Percentiles rank a stretch among this genome's conserved stretches.
phyloP scores from a whole-genome alignment of 2,113 vertebrate genomes.

The Triplophysa tibetana region DNA sequence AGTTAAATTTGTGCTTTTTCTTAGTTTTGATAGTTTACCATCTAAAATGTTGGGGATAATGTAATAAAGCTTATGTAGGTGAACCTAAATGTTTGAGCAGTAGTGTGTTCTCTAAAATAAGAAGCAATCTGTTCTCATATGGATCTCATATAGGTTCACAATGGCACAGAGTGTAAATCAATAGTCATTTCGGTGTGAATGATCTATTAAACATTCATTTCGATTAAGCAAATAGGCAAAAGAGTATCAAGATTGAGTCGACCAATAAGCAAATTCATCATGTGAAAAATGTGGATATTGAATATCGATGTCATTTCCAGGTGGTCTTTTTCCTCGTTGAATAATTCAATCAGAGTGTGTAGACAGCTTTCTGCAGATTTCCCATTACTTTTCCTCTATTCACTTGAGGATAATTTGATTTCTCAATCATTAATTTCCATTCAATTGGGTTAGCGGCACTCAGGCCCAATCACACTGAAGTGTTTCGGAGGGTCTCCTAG shows the following conservation, averaged over 20 bases:
- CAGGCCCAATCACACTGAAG: constrained; percentile 24
- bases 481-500: constrained; percentile 21
- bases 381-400: constrained; percentile 19
- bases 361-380: constrained; percentile 22
- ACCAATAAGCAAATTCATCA: neutral
- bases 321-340: neutral
- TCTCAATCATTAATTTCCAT: constrained; percentile 33
- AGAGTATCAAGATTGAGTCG: neutral
- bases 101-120: too few species aligned
- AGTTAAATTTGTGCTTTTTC: too few species aligned
- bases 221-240: neutral
- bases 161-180: too few species aligned
- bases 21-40: too few species aligned
- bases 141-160: too few species aligned
- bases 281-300: constrained; percentile 13
- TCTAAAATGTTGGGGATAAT: too few species aligned
- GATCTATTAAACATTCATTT: neutral
- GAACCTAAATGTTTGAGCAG: too few species aligned
- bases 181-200: too few species aligned
- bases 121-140: too few species aligned
- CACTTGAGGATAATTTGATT: constrained; percentile 29
- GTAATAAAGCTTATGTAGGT: too few species aligned
- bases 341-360: constrained; percentile 27
- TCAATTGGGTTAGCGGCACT: constrained; percentile 30
- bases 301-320: neutral